phyloP scores from a whole-genome alignment of 1,140 invertebrate species.

The Procambarus virginalis region DNA sequence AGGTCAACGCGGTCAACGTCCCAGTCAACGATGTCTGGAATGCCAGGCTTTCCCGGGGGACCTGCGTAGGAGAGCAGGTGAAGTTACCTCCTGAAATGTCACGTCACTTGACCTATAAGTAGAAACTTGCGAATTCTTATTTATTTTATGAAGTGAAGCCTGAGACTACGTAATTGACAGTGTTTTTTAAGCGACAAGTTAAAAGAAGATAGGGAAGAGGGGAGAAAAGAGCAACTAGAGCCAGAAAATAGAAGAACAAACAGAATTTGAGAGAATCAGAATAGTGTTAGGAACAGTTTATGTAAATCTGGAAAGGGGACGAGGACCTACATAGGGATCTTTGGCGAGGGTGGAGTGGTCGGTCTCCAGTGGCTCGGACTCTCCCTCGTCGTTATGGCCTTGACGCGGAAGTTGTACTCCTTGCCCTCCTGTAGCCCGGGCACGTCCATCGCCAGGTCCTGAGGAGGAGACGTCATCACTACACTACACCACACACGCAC shows the following conservation, averaged over 20 bases:
- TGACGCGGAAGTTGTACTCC: conserved; percentile 97
- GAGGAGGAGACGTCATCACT: background rate
- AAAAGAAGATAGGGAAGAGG: background rate
- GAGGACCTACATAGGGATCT: conserved; percentile 87
- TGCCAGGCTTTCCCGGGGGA: conserved; percentile 86
- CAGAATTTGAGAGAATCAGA: background rate
- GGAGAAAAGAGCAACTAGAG: background rate
- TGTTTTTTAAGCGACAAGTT: background rate
- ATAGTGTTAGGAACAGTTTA: too few species aligned
- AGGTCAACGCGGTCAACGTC: conserved; percentile 93
- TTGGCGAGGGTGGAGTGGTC: conserved; percentile 90
- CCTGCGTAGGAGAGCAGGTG: conserved; percentile 12
- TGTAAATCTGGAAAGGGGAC: background rate
- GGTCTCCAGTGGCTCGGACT: conserved; percentile 94
- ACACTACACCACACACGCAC: too few species aligned
- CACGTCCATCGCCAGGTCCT: conserved; percentile 90
- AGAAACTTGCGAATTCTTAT: background rate
- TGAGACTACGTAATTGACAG: too few species aligned
- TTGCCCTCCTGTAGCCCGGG: conserved; percentile 94
- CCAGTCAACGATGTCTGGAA: conserved; percentile 96
- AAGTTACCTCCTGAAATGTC: background rate
- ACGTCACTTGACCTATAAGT: background rate
- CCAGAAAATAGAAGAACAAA: background rate
- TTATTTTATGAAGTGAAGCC: too few species aligned
- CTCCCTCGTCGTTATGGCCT: conserved; percentile 99